These are phyloP conservation scores for Teinopalpus imperialis DNA, from an alignment of 2,888 invertebrate species.

Conservation along the genomic window DNA sequence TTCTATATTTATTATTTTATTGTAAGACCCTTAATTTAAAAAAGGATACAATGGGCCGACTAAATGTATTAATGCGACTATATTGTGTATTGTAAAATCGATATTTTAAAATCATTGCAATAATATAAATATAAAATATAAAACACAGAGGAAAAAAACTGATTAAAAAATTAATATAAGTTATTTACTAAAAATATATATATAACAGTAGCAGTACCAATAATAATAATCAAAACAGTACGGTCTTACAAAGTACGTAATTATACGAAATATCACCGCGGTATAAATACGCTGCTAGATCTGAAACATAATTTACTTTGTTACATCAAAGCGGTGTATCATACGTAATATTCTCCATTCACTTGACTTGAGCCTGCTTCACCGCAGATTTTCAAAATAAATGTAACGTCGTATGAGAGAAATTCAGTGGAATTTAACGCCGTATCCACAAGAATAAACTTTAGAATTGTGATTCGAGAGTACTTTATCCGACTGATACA, in stretches of 20 bases:
- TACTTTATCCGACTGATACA: slow-evolving; percentile 32
- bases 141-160: too few relatives aligned
- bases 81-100: too few relatives aligned
- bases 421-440: slow-evolving; percentile 29
- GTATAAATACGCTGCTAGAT: slow-evolving; percentile 25
- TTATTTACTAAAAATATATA: too few relatives aligned
- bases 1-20: background rate
- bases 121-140: too few relatives aligned
- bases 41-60: too few relatives aligned
- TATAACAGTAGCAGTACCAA: too few relatives aligned
- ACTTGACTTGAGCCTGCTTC: slow-evolving; percentile 36
- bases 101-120: too few relatives aligned
- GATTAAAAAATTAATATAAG: too few relatives aligned
- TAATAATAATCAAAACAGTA: slow-evolving; percentile 1
- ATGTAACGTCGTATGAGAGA: slow-evolving; percentile 30
- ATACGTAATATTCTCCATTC: slow-evolving; percentile 41
- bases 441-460: slow-evolving; percentile 15
- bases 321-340: slow-evolving; percentile 45
- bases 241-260: slow-evolving; percentile 32
- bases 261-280: slow-evolving; percentile 35
- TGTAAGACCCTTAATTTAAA: too few relatives aligned
- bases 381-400: slow-evolving; percentile 34
- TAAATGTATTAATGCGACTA: too few relatives aligned
- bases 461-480: slow-evolving; percentile 21
- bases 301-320: slow-evolving; percentile 50